A percentile compares a stretch with the other conserved stretches of the same genome.
These are phyloP conservation scores for Lithophane ornitopus DNA, from an alignment of 2,888 invertebrate species.

Conservation along the genomic window DNA sequence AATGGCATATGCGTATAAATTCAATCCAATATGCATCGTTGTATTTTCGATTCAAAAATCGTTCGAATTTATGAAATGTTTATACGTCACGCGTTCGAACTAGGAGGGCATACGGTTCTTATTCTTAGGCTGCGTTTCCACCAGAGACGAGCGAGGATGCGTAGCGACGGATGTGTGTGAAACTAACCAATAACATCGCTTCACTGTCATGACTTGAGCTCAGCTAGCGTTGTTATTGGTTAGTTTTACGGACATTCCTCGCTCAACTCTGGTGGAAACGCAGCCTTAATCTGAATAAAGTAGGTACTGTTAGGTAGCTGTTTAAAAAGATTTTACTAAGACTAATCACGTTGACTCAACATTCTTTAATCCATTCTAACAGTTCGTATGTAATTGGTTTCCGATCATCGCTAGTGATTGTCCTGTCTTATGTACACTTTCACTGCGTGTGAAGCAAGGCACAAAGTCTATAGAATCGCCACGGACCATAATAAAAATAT, in stretches of 20 bases:
- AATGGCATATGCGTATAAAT: no score
- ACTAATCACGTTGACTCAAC: neutral
- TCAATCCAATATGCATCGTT: neutral
- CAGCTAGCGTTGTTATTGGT: no score
- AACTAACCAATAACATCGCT: no score
- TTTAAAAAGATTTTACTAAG: neutral
- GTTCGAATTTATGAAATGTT: neutral
- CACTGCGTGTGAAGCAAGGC: no score
- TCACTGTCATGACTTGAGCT: no score
- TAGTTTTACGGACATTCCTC: no score
- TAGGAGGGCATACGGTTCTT: neutral
- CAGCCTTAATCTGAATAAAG: no score
- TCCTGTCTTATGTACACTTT: no score
- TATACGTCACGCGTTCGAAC: neutral
- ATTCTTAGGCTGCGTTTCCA: no score
- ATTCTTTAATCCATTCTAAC: neutral
- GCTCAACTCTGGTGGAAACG: no score
- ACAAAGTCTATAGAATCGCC: neutral
- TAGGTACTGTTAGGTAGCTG: neutral
- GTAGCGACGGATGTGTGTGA: no score
- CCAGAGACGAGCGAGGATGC: no score
- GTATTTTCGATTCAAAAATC: neutral
- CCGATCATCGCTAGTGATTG: neutral
- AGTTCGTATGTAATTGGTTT: neutral
- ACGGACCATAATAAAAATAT: neutral